Base-by-base conservation (phyloP, 1,140 invertebrate genomes). In the Meloidogyne exigua region DNA sequence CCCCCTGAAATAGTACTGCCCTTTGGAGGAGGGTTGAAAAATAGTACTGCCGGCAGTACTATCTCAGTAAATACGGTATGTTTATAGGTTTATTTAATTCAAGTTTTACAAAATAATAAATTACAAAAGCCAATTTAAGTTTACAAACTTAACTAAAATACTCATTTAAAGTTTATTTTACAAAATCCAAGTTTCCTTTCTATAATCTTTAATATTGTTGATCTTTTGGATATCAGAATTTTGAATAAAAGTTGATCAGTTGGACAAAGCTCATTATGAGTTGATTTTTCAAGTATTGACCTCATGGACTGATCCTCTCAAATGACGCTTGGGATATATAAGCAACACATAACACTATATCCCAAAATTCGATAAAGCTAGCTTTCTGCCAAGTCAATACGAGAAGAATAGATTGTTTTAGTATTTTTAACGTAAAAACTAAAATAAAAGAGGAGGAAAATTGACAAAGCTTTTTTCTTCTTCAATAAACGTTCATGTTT, bases 351-450 rank as follows among this genome's bases (percentile, higher is more conserved):
- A 12, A 2, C 18, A n/a, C 9, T 57, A 15, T 44, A 44, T n/a
- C 49, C 9, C 49, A 57, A 57, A 57, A 57, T 57, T 57, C 49
- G 49, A 57, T 57, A 57, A 57, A 7, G n/a, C 10, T 57, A 57
- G 49, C 49, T 57, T 57, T 57, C 49, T 57, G 49, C 49, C 49
- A 57, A 57, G 49, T 57, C 18, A 57, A 57, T 57, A 57, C n/a
- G n/a, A 57, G 4, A 10, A 39, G 9, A 9, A 39, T 0, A 39
- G 9, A 10, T 9, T 7, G 28, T 32, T 3, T 39, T 39, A 39
- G 3, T 39, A 39, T 39, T 57, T 57, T 57, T 57, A 57, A 57
- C 49, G 49, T 57, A n/a, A 10, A 49, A 57, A n/a, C 18, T 57
- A 57, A 57, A 57, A 39, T 39, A 10, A 18, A n/a, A 7, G 49